Conservation (phyloP, 2,888 invertebrate species). For the Cerastis leucographa region DNA sequence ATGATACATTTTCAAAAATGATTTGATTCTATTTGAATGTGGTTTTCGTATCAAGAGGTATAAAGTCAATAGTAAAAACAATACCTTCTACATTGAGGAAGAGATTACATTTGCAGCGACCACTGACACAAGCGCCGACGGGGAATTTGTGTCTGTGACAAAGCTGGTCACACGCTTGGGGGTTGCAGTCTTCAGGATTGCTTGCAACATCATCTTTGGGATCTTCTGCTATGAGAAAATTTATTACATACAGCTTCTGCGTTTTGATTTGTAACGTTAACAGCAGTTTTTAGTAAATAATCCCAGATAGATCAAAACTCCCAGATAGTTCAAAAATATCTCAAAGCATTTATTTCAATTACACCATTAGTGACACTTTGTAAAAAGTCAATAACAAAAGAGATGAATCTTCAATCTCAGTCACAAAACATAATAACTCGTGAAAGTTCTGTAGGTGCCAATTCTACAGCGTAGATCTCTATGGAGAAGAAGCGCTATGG, state of each 20-base stretch:
- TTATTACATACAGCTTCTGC: too few relatives aligned
- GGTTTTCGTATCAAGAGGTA: too few relatives aligned
- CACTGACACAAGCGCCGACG: conserved; percentile 39
- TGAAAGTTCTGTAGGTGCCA: background rate
- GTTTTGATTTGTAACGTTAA: background rate
- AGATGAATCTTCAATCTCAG: background rate
- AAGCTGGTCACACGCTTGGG: conserved; percentile 32
- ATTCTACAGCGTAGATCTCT: background rate
- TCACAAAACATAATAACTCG: background rate
- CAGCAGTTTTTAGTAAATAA: background rate
- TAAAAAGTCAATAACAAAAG: background rate
- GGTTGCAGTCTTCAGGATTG: conserved; percentile 22
- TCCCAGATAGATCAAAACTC: background rate
- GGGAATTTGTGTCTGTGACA: conserved; percentile 38
- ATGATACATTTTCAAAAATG: background rate
- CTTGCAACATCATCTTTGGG: background rate
- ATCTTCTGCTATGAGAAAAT: conserved; percentile 16
- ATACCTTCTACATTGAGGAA: conserved; percentile 29
- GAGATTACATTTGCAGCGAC: conserved; percentile 53
- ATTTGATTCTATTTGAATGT: too few relatives aligned
- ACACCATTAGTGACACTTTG: background rate
- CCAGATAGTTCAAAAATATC: too few relatives aligned
- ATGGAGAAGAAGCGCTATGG: background rate
- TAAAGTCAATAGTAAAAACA: too few relatives aligned
- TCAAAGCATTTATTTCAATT: background rate